Evolutionary conservation across 2,888 invertebrate species (phyloP).

Genomic region (Antheraea assamensis): DNA sequence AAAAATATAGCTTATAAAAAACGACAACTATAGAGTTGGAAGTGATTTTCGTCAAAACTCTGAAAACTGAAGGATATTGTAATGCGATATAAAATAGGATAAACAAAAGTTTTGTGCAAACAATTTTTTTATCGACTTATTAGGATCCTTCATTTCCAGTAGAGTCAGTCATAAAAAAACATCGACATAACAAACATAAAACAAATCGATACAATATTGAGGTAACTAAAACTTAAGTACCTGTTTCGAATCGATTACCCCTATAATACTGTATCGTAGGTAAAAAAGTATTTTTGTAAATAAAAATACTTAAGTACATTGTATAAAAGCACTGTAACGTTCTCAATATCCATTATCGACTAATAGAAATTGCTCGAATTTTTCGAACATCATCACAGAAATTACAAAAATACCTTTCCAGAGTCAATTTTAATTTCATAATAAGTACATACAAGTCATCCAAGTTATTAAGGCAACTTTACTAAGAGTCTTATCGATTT

Average conservation of each 20-base stretch:
- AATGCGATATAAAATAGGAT: background rate
- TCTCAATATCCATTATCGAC: background rate
- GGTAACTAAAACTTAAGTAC: slow-evolving; percentile 1
- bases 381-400: background rate
- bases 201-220: background rate
- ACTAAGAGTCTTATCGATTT: background rate
- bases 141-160: background rate
- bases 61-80: background rate
- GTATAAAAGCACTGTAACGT: background rate
- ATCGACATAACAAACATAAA: background rate
- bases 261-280: background rate
- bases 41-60: background rate
- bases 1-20: background rate
- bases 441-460: background rate
- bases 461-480: background rate
- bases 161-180: background rate
- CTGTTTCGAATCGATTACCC: background rate
- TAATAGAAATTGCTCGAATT: background rate
- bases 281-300: background rate
- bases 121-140: background rate
- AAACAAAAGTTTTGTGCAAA: background rate
- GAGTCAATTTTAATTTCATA: background rate
- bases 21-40: background rate
- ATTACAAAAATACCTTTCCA: background rate
- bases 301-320: background rate